Conservation (phyloP, 2,797 vertebrate genomes). For the Crocodylus rhombifer region DNA sequence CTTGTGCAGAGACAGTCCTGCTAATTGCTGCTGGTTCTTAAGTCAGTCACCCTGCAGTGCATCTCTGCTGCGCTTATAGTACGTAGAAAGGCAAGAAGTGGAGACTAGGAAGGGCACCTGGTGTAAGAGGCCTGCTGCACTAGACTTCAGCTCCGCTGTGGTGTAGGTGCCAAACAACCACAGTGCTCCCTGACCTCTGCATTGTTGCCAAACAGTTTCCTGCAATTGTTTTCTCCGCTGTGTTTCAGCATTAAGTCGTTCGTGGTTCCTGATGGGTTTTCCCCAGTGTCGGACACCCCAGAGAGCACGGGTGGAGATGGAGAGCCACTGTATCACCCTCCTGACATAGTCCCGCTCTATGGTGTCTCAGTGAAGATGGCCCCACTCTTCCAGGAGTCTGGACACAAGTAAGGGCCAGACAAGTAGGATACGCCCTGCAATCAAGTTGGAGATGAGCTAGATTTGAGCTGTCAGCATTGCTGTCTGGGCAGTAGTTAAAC, state of each 20-base stretch:
- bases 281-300: slow-evolving; percentile 63
- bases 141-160: neutral
- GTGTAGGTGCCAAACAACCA: neutral
- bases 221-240: neutral
- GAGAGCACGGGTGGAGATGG: slow-evolving; percentile 73
- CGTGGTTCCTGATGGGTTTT: slow-evolving; percentile 78
- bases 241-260: slow-evolving; percentile 86
- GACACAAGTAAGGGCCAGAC: slow-evolving; percentile 86
- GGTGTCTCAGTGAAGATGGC: slow-evolving; percentile 88
- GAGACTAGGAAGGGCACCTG: neutral
- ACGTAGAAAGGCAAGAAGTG: neutral
- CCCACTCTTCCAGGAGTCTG: slow-evolving; percentile 90
- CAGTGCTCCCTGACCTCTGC: neutral
- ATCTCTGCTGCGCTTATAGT: neutral
- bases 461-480: neutral
- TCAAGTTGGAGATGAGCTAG: neutral
- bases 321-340: slow-evolving; percentile 87
- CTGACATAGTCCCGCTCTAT: slow-evolving; percentile 91
- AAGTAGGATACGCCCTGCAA: neutral
- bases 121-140: accelerated
- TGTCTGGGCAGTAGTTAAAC: too few species aligned
- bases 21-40: neutral
- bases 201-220: neutral
- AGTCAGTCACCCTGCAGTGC: neutral
- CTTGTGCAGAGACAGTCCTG: neutral